Evolutionary conservation across 2,113 vertebrate species (phyloP).

Genomic region (Scartelaos histophorus): DNA sequence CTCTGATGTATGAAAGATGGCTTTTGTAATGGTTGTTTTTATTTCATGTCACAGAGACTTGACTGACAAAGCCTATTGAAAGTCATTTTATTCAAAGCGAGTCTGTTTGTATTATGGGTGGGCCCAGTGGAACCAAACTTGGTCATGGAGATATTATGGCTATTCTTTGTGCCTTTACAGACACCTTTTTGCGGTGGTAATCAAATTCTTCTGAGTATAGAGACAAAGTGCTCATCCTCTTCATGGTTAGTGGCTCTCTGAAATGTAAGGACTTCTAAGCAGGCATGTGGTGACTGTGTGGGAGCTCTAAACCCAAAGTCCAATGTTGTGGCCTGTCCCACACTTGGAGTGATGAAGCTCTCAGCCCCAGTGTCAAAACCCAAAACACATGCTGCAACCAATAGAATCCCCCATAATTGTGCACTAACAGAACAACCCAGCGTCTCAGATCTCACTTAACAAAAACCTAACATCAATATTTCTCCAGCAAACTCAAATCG

Average conservation of each 20-base stretch:
- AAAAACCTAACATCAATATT: conserved; percentile 57
- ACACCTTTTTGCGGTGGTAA: conserved; percentile 44
- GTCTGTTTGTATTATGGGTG: conserved; percentile 22
- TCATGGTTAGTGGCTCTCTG: conserved; percentile 27
- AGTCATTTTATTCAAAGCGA: conserved; percentile 2
- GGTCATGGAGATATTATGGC: conserved; percentile 14
- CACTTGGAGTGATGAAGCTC: conserved; percentile 20
- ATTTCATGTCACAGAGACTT: conserved; percentile 17
- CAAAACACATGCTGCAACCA: conserved; percentile 48
- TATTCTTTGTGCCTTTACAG: conserved; percentile 30
- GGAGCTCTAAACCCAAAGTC: conserved; percentile 35
- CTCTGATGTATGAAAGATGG: conserved; percentile 25
- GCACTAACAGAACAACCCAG: conserved; percentile 52
- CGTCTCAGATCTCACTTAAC: conserved; percentile 40
- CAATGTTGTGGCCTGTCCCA: conserved; percentile 44
- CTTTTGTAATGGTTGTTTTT: conserved; percentile 21
- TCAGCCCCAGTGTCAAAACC: conserved; percentile 34
- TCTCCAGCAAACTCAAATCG: conserved; percentile 53
- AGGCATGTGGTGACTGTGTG: conserved; percentile 30
- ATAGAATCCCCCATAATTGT: conserved; percentile 53
- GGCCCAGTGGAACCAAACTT: conserved; percentile 8
- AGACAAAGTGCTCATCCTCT: conserved; percentile 29
- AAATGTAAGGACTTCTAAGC: conserved; percentile 31
- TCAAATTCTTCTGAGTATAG: conserved; percentile 30
- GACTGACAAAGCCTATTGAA: background rate